A percentile compares a stretch with the other conserved stretches of the same genome.
Conservation (phyloP, 2,888 invertebrate species). For the Ashinkailepas kermadecensis region DNA sequence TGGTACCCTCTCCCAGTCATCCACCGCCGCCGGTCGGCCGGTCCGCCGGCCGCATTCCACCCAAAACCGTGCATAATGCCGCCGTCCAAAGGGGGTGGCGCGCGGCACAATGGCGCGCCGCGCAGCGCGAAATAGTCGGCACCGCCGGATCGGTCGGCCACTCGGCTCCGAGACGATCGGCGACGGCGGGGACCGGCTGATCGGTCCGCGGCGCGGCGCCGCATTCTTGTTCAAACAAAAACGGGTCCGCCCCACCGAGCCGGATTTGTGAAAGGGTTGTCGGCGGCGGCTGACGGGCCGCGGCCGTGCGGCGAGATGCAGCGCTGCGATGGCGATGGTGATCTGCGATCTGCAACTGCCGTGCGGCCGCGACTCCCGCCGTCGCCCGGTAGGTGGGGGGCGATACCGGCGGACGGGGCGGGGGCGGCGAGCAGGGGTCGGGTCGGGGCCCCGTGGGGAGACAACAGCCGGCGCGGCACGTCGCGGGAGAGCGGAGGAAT, state of each 20-base stretch:
- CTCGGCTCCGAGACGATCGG: not conserved
- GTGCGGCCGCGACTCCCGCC: not conserved
- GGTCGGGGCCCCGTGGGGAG: too few species aligned
- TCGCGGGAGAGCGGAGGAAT: not conserved
- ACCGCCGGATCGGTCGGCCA: not conserved
- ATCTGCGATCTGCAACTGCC: too few species aligned
- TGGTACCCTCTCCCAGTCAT: too few species aligned
- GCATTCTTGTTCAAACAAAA: conserved; percentile 22
- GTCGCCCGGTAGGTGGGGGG: not conserved
- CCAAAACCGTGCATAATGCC: not conserved
- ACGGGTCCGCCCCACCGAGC: not conserved
- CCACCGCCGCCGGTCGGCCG: too few species aligned
- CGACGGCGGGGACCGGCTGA: not conserved
- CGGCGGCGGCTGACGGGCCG: not conserved
- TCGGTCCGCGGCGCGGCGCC: not conserved
- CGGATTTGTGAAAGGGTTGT: conserved; percentile 1
- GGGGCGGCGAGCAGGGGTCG: too few species aligned
- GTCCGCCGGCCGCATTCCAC: not conserved
- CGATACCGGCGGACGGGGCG: too few species aligned
- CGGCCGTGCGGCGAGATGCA: too few species aligned
- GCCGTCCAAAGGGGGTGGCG: not conserved
- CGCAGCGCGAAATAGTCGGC: not conserved
- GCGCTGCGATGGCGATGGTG: too few species aligned
- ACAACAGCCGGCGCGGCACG: too few species aligned
- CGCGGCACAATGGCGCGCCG: not conserved